These are phyloP conservation scores for Struthidea cinerea DNA, from an alignment of 2,113 vertebrate species.

Conservation along the genomic window DNA sequence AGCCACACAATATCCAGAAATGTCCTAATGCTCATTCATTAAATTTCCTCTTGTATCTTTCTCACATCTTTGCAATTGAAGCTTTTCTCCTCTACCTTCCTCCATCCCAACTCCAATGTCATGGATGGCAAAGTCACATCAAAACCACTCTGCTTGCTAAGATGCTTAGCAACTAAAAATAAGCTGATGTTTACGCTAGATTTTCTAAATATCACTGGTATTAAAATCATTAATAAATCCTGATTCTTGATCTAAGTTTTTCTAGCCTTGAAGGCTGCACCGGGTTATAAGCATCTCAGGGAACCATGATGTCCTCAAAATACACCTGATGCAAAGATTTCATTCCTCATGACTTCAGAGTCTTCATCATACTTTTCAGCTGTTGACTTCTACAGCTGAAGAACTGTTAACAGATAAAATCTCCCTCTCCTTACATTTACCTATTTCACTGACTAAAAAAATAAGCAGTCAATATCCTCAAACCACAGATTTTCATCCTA, in stretches of 20 bases:
- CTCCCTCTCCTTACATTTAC: neutral
- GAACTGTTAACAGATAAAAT: neutral
- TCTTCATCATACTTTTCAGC: neutral
- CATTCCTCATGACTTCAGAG: rapidly evolving
- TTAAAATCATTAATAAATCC: neutral
- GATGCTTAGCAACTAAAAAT: neutral
- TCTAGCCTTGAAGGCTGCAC: neutral
- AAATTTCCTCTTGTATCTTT: neutral
- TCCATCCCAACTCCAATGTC: neutral
- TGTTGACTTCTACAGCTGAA: neutral
- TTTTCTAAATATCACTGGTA: neutral
- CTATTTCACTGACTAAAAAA: neutral
- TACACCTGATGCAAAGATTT: neutral
- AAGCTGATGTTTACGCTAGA: neutral
- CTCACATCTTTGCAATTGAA: neutral
- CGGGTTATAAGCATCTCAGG: neutral
- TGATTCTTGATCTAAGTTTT: neutral
- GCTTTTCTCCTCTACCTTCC: neutral
- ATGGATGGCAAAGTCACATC: neutral
- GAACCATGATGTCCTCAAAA: neutral
- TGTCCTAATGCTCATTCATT: neutral
- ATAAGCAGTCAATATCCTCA: neutral
- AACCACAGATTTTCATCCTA: neutral
- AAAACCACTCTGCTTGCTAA: neutral
- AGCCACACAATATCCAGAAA: neutral